Base-by-base conservation (phyloP, 2,113 vertebrate genomes). In the Oenanthe melanoleuca region DNA sequence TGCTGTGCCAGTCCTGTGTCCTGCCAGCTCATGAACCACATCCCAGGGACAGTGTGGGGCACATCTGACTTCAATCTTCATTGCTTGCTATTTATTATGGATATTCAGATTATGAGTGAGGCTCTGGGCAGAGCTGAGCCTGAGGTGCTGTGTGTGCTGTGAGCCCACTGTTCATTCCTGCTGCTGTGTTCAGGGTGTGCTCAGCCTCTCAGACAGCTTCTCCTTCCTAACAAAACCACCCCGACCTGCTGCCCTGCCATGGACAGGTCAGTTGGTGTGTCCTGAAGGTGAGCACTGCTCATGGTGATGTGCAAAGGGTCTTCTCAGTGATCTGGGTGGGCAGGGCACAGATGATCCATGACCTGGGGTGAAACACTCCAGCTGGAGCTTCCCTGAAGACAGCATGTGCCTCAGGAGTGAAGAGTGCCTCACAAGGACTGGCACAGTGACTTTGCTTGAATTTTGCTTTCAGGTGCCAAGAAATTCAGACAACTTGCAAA, bases 401-500 rank as follows among this genome's bases (percentile, higher is more conserved):
- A 1, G 9, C 7, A 1, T 3, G 10, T 78, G 28, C 45, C 40
- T 69, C 49, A 18, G 66, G 17, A 80, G 40, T 2, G 34, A 80
- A 7, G 28, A 17, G 47, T 64, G 40, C 29, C 61, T 88, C 69
- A 21, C 64, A 73, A 40, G 37, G 18, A 3, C 64, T 18, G 29
- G 56, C 42, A 23, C 0, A 0, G 26, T 37, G 31, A 14, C 45
- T 80, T 80, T 7, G 1, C 49, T 70, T 5, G 3, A 8, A 38
- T 69, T 86, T 70, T 65, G 31, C 24, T 85, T 77, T 63, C 25
- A 38, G 14, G 17, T 71, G 17, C 37, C 9, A 42, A 38, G 85
- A 66, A 57, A 59, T 53, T 28, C 34, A 74, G 44, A 9, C 26
- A 19, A 2, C 66, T 66, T 80, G 19, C 34, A 77, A 65, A 80